These are phyloP conservation scores for Heliconius nattereri DNA, from an alignment of 1,140 invertebrate species.

Conservation along the genomic window DNA sequence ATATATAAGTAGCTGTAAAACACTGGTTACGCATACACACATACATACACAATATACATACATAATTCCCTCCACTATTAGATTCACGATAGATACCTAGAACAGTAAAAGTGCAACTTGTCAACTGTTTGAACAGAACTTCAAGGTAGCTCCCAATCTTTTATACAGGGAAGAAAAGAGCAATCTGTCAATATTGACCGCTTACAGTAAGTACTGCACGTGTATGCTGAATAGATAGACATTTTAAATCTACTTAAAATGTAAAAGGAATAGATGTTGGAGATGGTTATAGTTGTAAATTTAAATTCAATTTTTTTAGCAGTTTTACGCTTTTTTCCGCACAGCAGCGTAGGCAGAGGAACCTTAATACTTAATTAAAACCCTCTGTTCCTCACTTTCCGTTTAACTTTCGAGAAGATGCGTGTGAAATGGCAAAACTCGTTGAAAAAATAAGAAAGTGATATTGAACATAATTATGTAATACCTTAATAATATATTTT, in stretches of 20 bases:
- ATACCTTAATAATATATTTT: too few species aligned
- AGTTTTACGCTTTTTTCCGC: too few species aligned
- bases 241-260: background rate
- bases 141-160: constrained; percentile 25
- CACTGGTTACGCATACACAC: background rate
- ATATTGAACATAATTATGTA: too few species aligned
- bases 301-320: too few species aligned
- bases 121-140: constrained; percentile 30
- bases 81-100: background rate
- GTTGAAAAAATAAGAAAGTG: too few species aligned
- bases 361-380: too few species aligned
- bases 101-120: constrained; percentile 20
- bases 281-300: background rate
- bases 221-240: constrained; percentile 1
- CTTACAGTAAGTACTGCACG: constrained; percentile 11
- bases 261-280: too few species aligned
- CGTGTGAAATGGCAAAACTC: too few species aligned
- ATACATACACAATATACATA: background rate
- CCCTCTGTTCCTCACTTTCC: too few species aligned
- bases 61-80: background rate
- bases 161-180: constrained; percentile 28
- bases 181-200: constrained; percentile 32
- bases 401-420: too few species aligned
- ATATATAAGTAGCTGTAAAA: background rate
- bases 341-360: too few species aligned